phyloP scores from a whole-genome alignment of 1,140 invertebrate genomes.

The Chlorops oryzae region DNA sequence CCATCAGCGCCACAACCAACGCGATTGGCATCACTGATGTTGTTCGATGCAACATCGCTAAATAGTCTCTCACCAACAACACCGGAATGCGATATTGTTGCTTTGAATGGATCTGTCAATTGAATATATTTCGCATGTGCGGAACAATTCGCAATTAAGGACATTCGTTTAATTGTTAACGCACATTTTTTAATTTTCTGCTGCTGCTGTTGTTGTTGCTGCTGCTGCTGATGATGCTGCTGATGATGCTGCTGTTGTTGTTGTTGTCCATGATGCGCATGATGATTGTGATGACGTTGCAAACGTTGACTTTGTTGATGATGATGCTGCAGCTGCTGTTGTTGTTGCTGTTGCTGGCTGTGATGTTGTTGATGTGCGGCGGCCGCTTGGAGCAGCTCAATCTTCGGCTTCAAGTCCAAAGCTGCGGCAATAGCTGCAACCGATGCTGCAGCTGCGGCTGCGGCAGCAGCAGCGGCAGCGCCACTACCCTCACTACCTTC shows the following conservation, averaged over 20 bases:
- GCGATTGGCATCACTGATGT: too few relatives aligned
- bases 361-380: neutral
- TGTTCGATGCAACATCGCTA: too few relatives aligned
- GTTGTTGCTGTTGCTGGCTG: slow-evolving; percentile 6
- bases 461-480: slow-evolving; percentile 8
- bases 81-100: too few relatives aligned
- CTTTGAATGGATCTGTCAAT: too few relatives aligned
- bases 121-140: too few relatives aligned
- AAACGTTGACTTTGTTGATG: too few relatives aligned
- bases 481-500: too few relatives aligned
- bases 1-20: too few relatives aligned
- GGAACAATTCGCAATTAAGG: too few relatives aligned
- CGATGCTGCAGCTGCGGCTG: slow-evolving; percentile 8
- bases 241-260: slow-evolving; percentile 28
- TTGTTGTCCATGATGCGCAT: slow-evolving; percentile 6
- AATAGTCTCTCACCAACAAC: too few relatives aligned
- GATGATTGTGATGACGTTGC: neutral
- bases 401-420: slow-evolving; percentile 6
- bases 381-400: neutral
- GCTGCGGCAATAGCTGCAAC: slow-evolving; percentile 10
- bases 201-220: slow-evolving; percentile 15
- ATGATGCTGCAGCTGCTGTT: slow-evolving; percentile 23
- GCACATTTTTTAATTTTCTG: slow-evolving; percentile 44
- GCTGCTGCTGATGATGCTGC: slow-evolving; percentile 1
- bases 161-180: slow-evolving; percentile 15